phyloP scores from a whole-genome alignment of 2,797 vertebrate species.

The Hylomyscus alleni region DNA sequence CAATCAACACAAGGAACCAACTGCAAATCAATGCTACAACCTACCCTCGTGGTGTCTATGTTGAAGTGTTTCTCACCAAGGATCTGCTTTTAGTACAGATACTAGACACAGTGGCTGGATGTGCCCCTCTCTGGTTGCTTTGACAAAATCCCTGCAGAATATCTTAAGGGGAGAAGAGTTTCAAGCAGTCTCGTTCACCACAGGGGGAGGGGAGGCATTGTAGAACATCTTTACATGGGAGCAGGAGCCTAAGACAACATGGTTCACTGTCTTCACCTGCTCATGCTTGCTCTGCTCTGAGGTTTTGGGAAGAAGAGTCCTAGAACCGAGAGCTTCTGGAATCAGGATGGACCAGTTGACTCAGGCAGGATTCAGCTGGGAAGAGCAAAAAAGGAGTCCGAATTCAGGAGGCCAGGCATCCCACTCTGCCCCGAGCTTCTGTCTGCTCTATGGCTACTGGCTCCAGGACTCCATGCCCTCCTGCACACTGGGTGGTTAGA shows the following conservation, averaged over 20 bases:
- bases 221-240: too few relatives aligned
- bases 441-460: not conserved
- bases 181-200: not conserved
- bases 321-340: not conserved
- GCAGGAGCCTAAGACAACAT: not conserved
- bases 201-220: not conserved
- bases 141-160: not conserved
- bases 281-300: not conserved
- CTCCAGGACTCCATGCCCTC: not conserved
- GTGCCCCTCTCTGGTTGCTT: not conserved
- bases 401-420: not conserved
- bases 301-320: not conserved
- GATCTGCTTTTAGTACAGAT: not conserved
- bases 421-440: not conserved
- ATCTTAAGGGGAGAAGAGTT: not conserved
- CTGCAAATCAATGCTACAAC: not conserved
- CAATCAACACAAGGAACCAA: not conserved
- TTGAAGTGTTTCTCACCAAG: not conserved
- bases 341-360: not conserved
- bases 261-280: not conserved
- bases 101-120: not conserved
- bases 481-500: not conserved
- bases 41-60: not conserved
- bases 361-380: not conserved
- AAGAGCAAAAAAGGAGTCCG: not conserved